Conservation (phyloP, 2,888 invertebrate genomes). For the Tetropium fuscum region DNA sequence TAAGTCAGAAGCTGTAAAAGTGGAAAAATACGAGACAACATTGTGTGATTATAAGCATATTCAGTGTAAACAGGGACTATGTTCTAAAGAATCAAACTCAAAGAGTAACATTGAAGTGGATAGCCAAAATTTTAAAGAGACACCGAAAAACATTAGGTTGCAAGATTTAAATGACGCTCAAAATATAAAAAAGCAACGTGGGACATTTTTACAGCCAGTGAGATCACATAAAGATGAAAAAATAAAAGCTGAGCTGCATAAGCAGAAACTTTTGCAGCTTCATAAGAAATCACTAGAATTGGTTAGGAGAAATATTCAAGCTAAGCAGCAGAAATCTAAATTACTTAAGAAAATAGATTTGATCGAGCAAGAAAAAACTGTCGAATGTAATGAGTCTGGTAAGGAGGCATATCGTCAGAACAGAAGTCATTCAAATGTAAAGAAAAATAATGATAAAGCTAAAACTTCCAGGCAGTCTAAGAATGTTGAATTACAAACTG, state of each 20-base stretch:
- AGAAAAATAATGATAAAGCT: neutral
- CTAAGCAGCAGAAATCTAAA: constrained; percentile 53
- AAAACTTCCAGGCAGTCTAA: constrained; percentile 6
- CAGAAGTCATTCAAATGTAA: constrained; percentile 7
- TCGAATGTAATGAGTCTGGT: too few species aligned
- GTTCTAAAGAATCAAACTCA: too few species aligned
- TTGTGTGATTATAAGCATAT: too few species aligned
- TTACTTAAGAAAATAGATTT: constrained; percentile 47
- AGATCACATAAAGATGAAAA: constrained; percentile 58
- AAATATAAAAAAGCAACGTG: constrained; percentile 68
- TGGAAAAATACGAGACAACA: too few species aligned
- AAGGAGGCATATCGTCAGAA: constrained; percentile 1
- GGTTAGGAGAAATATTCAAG: constrained; percentile 63
- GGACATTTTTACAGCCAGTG: constrained; percentile 64
- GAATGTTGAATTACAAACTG: neutral
- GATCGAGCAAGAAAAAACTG: too few species aligned
- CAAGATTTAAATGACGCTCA: constrained; percentile 69
- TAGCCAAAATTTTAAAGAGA: constrained; percentile 24
- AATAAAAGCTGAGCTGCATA: constrained; percentile 59
- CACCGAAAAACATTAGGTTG: constrained; percentile 48
- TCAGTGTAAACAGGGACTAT: too few species aligned
- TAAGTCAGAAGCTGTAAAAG: too few species aligned
- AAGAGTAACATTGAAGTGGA: too few species aligned
- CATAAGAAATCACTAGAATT: constrained; percentile 65
- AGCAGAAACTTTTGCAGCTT: constrained; percentile 66